Percentiles rank a stretch among this genome's conserved stretches.
Evolutionary conservation across 2,888 invertebrate species (phyloP).

Genomic region (Drosophila atripex): DNA sequence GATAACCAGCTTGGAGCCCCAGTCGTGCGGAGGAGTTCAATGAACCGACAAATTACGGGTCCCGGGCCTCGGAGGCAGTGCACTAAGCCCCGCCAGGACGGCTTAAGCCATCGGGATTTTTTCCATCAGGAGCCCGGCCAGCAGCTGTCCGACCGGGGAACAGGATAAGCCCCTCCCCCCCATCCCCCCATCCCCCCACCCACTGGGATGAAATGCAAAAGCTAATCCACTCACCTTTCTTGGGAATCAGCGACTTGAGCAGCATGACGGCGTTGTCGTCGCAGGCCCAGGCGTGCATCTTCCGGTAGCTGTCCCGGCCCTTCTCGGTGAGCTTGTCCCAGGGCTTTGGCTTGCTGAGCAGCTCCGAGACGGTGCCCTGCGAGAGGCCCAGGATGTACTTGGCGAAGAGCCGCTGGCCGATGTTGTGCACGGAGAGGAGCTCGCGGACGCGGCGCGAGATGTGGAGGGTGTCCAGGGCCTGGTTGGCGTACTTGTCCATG

Average conservation of each 20-base stretch:
- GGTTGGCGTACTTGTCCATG: conserved; percentile 97
- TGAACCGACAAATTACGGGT: not conserved
- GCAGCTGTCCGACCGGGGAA: not conserved
- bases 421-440: conserved; percentile 97
- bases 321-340: conserved; percentile 99
- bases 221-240: conserved; percentile 91
- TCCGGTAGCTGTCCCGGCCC: conserved; percentile 98
- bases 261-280: conserved; percentile 98
- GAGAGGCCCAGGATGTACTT: conserved; percentile 98
- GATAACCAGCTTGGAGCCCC: too few species aligned
- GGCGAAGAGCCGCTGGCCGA: conserved; percentile 99
- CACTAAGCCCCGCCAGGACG: too few species aligned
- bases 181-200: too few species aligned
- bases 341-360: conserved; percentile 99
- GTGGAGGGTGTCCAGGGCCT: conserved; percentile 96
- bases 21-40: conserved; percentile 2
- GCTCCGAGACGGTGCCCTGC: conserved; percentile 99
- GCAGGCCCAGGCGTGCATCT: conserved; percentile 99
- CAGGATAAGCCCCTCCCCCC: not conserved
- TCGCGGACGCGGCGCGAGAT: conserved; percentile 97
- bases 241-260: conserved; percentile 98
- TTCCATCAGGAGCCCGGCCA: too few species aligned
- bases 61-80: too few species aligned
- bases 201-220: too few species aligned
- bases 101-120: too few species aligned